Percentiles rank a stretch among this genome's conserved stretches.
Evolutionary conservation across 1,140 invertebrate species (phyloP).

Genomic region (Melanaphis sacchari): DNA sequence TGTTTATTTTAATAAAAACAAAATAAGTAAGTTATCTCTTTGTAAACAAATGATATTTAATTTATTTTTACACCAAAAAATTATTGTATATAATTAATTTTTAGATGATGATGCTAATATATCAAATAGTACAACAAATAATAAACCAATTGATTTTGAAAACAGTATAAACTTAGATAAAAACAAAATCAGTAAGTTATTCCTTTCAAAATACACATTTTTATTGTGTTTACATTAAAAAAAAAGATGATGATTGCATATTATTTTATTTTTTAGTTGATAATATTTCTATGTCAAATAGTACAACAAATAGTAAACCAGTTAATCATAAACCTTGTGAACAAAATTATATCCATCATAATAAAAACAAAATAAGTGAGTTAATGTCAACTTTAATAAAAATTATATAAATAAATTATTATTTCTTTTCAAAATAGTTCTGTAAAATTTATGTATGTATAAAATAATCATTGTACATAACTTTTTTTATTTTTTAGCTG

Average conservation of each 20-base stretch:
- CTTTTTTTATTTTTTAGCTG: neutral
- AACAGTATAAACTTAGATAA: neutral
- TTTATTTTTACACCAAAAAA: neutral
- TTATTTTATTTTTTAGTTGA: too few species aligned
- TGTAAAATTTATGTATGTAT: too few species aligned
- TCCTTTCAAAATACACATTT: neutral
- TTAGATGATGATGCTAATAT: neutral
- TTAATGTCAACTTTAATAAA: too few species aligned
- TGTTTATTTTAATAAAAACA: neutral
- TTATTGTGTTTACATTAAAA: neutral
- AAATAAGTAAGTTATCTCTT: neutral
- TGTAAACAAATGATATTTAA: neutral
- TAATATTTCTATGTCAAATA: too few species aligned
- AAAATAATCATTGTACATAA: neutral
- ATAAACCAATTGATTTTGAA: neutral
- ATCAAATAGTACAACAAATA: neutral
- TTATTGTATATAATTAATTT: neutral
- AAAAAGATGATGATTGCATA: neutral
- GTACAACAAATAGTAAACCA: too few species aligned
- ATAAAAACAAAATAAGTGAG: too few species aligned
- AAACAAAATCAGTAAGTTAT: neutral
- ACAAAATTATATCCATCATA: too few species aligned
- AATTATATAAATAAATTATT: too few species aligned
- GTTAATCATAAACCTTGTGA: too few species aligned
- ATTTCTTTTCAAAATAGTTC: too few species aligned